Base-by-base conservation (phyloP, 2,888 invertebrate genomes). In the Sarcophaga carnaria region DNA sequence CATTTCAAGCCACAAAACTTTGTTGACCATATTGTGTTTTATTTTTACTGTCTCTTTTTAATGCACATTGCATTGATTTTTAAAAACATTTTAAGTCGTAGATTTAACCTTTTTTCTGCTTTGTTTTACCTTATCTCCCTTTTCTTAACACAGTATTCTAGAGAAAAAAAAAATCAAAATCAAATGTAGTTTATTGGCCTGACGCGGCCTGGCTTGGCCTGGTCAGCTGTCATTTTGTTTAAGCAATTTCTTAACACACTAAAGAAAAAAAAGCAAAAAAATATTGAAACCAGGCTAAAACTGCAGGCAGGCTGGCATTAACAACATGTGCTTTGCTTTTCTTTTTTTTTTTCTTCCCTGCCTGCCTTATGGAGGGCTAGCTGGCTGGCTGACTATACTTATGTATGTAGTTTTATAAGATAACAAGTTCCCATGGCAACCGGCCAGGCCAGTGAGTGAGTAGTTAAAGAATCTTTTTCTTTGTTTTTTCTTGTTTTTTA, bases 241-340 rank as follows among this genome's bases (percentile, higher is more conserved):
- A 37, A 37, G 37, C 37, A 37, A 37, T 37, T 37, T 37, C 37
- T 37, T 37, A 37, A 37, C 37, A 37, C 37, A 37, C 37, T 37
- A 37, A 37, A 37, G 8, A 37, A 1, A 6, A 37, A 37, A 37
- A 27, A 27, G 20, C 20, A 20, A 71, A 70, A 4, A 14, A 49
- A 49, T 14, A 87, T 77, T 66, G 62, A 87, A 87, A 87, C 83
- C 86, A 87, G 86, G 86, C 83, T 87, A 87, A 81, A 83, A 83
- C 59, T 83, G 77, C 70, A 83, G 76, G 66, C 80, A 80, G 72
- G 14, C 11, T 14, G 14, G 12, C 49, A 49, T 14, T 49, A 37
- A 49, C 67, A 83, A 83, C 74, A 70, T 80, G 75, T 75, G 69
- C 25, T 74, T 67, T n/a, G 37, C 8, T 67, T 10, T 62, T 72